Evolutionary conservation across 2,888 invertebrate genomes (phyloP).

Genomic region (Pinctada fucata): DNA sequence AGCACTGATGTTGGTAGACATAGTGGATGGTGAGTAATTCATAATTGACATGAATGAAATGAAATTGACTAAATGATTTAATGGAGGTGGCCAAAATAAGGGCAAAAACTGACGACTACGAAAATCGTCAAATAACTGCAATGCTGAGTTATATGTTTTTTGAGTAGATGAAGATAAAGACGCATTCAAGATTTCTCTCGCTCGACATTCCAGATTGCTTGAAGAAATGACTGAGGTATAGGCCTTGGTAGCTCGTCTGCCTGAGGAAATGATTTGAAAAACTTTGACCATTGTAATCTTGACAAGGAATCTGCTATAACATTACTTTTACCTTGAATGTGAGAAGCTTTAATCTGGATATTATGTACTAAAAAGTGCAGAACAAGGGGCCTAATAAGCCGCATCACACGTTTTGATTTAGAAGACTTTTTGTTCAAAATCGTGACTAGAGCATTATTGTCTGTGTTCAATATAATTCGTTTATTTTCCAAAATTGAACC

Average conservation of each 20-base stretch:
- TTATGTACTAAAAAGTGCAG: background rate
- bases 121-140: too few relatives aligned
- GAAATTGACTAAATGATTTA: background rate
- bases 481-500: slow-evolving; percentile 2
- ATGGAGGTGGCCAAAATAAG: too few relatives aligned
- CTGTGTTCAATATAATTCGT: slow-evolving; percentile 14
- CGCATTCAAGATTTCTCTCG: background rate
- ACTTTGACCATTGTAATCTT: slow-evolving; percentile 8
- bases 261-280: background rate
- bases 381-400: background rate
- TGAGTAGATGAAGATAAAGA: too few relatives aligned
- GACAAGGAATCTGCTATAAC: background rate
- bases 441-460: slow-evolving; percentile 23
- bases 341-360: background rate
- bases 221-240: too few relatives aligned
- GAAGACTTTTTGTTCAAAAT: slow-evolving; percentile 13
- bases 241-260: background rate
- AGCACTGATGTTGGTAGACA: background rate
- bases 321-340: background rate
- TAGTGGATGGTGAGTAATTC: background rate
- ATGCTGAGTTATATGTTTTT: too few relatives aligned
- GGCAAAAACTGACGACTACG: too few relatives aligned
- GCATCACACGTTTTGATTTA: slow-evolving; percentile 13
- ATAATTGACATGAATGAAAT: slow-evolving; percentile 6
- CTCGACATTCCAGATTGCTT: background rate